Evolutionary conservation across 1,140 invertebrate genomes (phyloP), one percentile per base, ranked within the genome.

Genomic region (Aporrectodea caliginosa): DNA sequence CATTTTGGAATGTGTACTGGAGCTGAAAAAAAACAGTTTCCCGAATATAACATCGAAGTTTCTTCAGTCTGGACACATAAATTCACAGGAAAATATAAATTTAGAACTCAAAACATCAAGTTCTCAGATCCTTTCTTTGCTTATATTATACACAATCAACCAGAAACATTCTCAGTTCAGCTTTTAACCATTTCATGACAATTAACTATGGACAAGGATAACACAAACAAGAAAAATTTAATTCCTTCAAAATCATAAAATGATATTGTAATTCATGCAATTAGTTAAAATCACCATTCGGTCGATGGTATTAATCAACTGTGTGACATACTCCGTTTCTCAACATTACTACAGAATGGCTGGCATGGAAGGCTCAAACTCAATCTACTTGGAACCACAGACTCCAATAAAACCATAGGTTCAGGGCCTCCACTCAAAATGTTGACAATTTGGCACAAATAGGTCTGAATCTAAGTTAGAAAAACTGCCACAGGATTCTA

Each of bases 1-100:
- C 93, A 86, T 92, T 90, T 84, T 93, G 85, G 82, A 92, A 92
- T 32, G 88, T 88, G 83, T 90, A 91, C 78, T 89, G 86, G 22
- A 22, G 6, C 43, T 58, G 43, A 58, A 58, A 58, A 12, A 22
- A 58, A 6, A 58, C n/a, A n/a, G n/a, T n/a, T n/a, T n/a, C n/a
- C n/a, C n/a, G n/a, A n/a, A n/a, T n/a, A n/a, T n/a, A n/a, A n/a
- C n/a, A n/a, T n/a, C n/a, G n/a, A n/a, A n/a, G n/a, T n/a, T n/a
- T n/a, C n/a, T n/a, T n/a, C n/a, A n/a, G n/a, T n/a, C n/a, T n/a
- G n/a, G n/a, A n/a, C n/a, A n/a, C n/a, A n/a, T n/a, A 58, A 12
- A 6, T 12, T 58, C 43, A 58, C 22, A 58, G 22, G 43, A 58
- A 22, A 58, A 58, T 58, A 22, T 22, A 6, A 58, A 58, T 12